Percentiles rank a stretch among this genome's conserved stretches.
phyloP scores from a whole-genome alignment of 1,140 invertebrate genomes.

The Camponotus floridanus region DNA sequence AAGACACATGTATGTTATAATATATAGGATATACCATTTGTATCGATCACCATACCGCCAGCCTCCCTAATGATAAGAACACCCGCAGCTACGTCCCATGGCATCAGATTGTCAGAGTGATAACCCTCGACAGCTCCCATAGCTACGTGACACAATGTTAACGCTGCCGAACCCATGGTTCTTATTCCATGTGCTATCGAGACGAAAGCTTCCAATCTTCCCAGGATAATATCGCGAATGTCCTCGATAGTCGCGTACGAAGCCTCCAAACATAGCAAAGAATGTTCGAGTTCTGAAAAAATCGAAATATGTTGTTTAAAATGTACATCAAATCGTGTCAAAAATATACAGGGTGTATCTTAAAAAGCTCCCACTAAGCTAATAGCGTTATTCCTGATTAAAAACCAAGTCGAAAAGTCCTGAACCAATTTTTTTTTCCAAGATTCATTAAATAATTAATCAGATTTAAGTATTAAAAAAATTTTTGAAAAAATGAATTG shows the following conservation, averaged over 20 bases:
- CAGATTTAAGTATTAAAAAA: too few species aligned
- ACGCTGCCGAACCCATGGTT: conserved; percentile 91
- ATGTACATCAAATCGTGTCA: not conserved
- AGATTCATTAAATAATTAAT: too few species aligned
- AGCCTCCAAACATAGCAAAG: conserved; percentile 81
- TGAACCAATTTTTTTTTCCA: too few species aligned
- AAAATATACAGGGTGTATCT: too few species aligned
- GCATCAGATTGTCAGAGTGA: conserved; percentile 90
- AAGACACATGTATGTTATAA: too few species aligned
- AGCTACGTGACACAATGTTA: conserved; percentile 92
- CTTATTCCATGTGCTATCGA: conserved; percentile 87
- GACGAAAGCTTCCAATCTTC: conserved; percentile 81
- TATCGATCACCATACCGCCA: conserved; percentile 90
- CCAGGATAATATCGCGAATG: conserved; percentile 79
- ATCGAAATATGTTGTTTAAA: not conserved
- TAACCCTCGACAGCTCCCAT: conserved; percentile 91
- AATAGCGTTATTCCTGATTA: too few species aligned
- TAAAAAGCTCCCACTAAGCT: too few species aligned
- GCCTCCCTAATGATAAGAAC: conserved; percentile 92
- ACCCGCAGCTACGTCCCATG: conserved; percentile 91
- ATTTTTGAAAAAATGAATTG: too few species aligned
- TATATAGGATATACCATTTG: conserved; percentile 85
- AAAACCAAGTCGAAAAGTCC: too few species aligned
- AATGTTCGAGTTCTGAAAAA: conserved; percentile 76
- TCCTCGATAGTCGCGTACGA: conserved; percentile 81